phyloP scores from a whole-genome alignment of 1,140 invertebrate species.

The Cherax quadricarinatus region DNA sequence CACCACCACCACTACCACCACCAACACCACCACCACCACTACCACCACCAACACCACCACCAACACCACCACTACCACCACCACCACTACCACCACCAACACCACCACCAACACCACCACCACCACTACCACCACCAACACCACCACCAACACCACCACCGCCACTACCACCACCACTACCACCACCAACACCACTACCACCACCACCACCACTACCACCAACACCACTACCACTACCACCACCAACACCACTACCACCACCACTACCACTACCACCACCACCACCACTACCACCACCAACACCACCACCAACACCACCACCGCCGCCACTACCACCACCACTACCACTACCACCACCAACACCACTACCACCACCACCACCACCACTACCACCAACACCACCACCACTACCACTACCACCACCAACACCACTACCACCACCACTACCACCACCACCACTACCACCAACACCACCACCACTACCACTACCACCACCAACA shows the following conservation, averaged over 20 bases:
- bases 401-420: too few relatives aligned
- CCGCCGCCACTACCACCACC: conserved; percentile 29
- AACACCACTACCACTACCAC: conserved; percentile 41
- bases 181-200: too few relatives aligned
- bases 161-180: conserved; percentile 47
- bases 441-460: not conserved
- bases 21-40: conserved; percentile 39
- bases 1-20: not conserved
- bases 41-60: not conserved
- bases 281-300: conserved; percentile 36
- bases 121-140: conserved; percentile 21
- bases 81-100: conserved; percentile 19
- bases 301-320: not conserved
- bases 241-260: too few relatives aligned
- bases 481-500: too few relatives aligned
- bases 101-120: conserved; percentile 11
- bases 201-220: not conserved
- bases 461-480: conserved; percentile 41
- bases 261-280: not conserved
- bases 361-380: conserved; percentile 6
- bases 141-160: conserved; percentile 7
- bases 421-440: too few relatives aligned
- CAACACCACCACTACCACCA: conserved; percentile 34
- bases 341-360: conserved; percentile 6
- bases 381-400: conserved; percentile 5